phyloP scores from a whole-genome alignment of 2,888 invertebrate genomes.

The Caenorhabditis macrosperma region DNA sequence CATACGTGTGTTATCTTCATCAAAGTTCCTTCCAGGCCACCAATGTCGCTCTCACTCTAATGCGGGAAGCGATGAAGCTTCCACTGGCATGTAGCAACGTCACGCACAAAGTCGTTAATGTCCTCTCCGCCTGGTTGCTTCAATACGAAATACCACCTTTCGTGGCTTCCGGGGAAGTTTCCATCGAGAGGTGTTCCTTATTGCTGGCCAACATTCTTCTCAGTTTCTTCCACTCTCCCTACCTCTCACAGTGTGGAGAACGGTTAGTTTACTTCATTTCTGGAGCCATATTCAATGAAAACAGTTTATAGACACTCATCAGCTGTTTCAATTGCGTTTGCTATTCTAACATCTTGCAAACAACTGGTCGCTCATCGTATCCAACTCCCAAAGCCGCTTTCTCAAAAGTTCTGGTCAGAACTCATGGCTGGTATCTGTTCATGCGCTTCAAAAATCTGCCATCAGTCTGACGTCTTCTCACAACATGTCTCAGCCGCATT shows the following conservation, averaged over 20 bases:
- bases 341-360: slow-evolving; percentile 74
- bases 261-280: slow-evolving; percentile 57
- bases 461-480: slow-evolving; percentile 71
- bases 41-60: slow-evolving; percentile 76
- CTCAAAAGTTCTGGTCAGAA: slow-evolving; percentile 74
- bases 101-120: slow-evolving; percentile 76
- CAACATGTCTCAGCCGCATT: slow-evolving; percentile 75
- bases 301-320: slow-evolving; percentile 60
- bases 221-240: slow-evolving; percentile 78
- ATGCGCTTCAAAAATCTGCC: slow-evolving; percentile 65
- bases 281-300: neutral
- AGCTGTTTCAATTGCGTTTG: slow-evolving; percentile 75
- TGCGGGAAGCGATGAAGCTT: slow-evolving; percentile 78
- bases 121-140: slow-evolving; percentile 73
- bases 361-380: slow-evolving; percentile 74
- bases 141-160: slow-evolving; percentile 78
- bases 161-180: slow-evolving; percentile 71
- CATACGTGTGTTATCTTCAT: neutral
- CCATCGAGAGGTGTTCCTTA: slow-evolving; percentile 71
- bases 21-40: slow-evolving; percentile 67
- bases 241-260: slow-evolving; percentile 73
- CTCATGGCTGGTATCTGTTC: slow-evolving; percentile 69
- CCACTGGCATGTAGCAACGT: slow-evolving; percentile 78
- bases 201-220: slow-evolving; percentile 74
- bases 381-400: slow-evolving; percentile 69